These are phyloP conservation scores for Xestobium rufovillosum DNA, from an alignment of 2,888 invertebrate species.

Conservation along the genomic window DNA sequence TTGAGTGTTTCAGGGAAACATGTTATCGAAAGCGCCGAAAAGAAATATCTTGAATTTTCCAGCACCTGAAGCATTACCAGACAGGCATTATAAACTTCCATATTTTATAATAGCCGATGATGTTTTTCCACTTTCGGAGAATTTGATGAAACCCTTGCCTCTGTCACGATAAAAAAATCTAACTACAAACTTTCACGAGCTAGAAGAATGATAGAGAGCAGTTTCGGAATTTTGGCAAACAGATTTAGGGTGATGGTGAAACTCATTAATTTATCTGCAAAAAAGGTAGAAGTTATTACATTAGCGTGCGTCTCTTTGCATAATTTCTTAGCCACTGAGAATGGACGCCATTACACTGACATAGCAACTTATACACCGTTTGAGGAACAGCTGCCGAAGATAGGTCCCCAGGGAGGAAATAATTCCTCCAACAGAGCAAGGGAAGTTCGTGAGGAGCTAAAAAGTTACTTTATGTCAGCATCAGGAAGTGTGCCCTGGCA, in stretches of 20 bases:
- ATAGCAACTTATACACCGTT: too few species aligned
- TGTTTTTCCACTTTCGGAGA: constrained; percentile 9
- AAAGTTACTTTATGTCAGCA: too few species aligned
- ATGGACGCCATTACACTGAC: too few species aligned
- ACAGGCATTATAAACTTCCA: constrained; percentile 6
- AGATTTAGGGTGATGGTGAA: constrained; percentile 25
- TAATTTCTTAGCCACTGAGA: constrained; percentile 12
- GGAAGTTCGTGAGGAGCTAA: too few species aligned
- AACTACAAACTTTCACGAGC: constrained; percentile 13
- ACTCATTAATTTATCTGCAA: constrained; percentile 8
- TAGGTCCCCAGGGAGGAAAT: too few species aligned
- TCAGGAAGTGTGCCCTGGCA: too few species aligned
- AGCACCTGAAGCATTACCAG: constrained; percentile 4
- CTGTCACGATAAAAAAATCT: constrained; percentile 7
- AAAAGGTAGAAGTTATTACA: constrained; percentile 10
- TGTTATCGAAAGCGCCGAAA: constrained; percentile 8
- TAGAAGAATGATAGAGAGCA: constrained; percentile 8
- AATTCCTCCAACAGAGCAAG: too few species aligned
- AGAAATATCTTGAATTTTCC: constrained; percentile 15
- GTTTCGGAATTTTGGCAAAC: constrained; percentile 11
- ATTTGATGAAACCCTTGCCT: constrained; percentile 14
- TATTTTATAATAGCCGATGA: constrained; percentile 15
- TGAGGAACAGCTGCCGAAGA: too few species aligned
- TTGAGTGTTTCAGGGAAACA: constrained; percentile 12
- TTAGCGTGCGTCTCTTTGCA: constrained; percentile 10